phyloP scores from a whole-genome alignment of 2,888 invertebrate genomes.

The Drosophila birchii region DNA sequence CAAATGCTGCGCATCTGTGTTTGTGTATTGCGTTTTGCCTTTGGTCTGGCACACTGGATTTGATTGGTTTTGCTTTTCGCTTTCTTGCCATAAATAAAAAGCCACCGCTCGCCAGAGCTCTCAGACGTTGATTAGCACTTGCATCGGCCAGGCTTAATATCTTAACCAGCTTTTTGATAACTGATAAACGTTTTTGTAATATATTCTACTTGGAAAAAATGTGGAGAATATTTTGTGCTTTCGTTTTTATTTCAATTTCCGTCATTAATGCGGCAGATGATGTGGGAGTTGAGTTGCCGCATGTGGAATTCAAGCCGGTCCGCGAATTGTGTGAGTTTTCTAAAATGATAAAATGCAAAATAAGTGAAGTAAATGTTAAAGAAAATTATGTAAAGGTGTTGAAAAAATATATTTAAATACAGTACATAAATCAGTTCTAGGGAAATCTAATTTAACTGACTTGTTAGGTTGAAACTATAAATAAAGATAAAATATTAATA shows the following conservation, averaged over 20 bases:
- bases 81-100: slow-evolving; percentile 74
- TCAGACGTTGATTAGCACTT: slow-evolving; percentile 69
- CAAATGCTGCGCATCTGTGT: slow-evolving; percentile 39
- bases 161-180: not conserved
- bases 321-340: slow-evolving; percentile 67
- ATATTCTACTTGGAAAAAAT: slow-evolving; percentile 15
- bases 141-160: slow-evolving; percentile 48
- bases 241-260: slow-evolving; percentile 38
- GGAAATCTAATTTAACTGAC: too few species aligned
- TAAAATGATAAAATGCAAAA: not conserved
- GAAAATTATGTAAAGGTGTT: too few species aligned
- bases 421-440: too few species aligned
- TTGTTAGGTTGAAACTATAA: too few species aligned
- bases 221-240: slow-evolving; percentile 40
- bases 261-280: slow-evolving; percentile 39
- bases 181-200: slow-evolving; percentile 30
- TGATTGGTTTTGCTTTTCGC: slow-evolving; percentile 50
- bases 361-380: not conserved
- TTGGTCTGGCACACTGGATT: slow-evolving; percentile 44
- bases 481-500: not conserved
- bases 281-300: slow-evolving; percentile 39
- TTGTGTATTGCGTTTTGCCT: slow-evolving; percentile 30
- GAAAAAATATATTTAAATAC: too few species aligned
- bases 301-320: slow-evolving; percentile 60
- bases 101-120: slow-evolving; percentile 39